phyloP scores from a whole-genome alignment of 2,888 invertebrate genomes.

The Oxytorus armatus region DNA sequence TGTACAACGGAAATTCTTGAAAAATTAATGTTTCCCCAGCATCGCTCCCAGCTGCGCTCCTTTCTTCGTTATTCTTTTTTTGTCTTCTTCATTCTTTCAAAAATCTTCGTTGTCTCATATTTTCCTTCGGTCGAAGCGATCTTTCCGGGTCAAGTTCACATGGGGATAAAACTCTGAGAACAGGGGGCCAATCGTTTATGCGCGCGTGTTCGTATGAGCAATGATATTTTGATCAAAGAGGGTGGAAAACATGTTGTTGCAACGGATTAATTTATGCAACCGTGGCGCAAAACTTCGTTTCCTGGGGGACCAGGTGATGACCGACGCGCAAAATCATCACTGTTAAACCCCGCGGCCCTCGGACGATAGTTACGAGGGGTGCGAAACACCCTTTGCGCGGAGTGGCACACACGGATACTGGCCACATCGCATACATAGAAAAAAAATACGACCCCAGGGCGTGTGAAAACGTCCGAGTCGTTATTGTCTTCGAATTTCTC shows the following conservation, averaged over 20 bases:
- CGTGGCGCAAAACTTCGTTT: constrained; percentile 70
- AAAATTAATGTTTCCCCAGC: constrained; percentile 55
- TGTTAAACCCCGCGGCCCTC: constrained; percentile 50
- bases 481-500: constrained; percentile 77
- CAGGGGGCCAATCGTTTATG: not conserved
- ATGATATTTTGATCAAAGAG: constrained; percentile 68
- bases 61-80: constrained; percentile 40
- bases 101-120: constrained; percentile 48
- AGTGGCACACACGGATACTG: constrained; percentile 19
- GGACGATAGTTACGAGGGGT: constrained; percentile 31
- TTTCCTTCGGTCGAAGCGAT: not conserved
- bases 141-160: constrained; percentile 27
- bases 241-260: constrained; percentile 71
- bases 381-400: constrained; percentile 33
- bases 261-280: constrained; percentile 80
- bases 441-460: constrained; percentile 68
- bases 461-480: constrained; percentile 78
- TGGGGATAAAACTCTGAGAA: constrained; percentile 15
- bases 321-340: constrained; percentile 71
- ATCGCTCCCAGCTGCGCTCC: constrained; percentile 59
- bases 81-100: constrained; percentile 16
- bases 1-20: constrained; percentile 47
- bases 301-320: constrained; percentile 80
- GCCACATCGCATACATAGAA: constrained; percentile 36
- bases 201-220: not conserved